Evolutionary conservation across 2,888 invertebrate species (phyloP).

Genomic region (Agrotis puta): DNA sequence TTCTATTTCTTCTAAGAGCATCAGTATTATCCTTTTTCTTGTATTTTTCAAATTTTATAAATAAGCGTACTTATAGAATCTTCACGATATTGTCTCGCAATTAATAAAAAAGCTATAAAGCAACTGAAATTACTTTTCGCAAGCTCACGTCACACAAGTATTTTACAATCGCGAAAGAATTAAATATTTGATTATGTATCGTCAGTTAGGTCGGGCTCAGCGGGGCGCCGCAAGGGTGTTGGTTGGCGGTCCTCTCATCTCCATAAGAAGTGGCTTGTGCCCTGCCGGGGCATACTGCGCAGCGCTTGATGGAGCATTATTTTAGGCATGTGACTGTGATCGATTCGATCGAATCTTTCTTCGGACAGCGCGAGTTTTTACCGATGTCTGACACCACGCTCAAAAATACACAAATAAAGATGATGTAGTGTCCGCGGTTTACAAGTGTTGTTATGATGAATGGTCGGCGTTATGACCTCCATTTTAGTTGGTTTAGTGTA

Average conservation of each 20-base stretch:
- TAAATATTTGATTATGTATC: slow-evolving; percentile 79
- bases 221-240: slow-evolving; percentile 79
- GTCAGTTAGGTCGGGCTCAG: slow-evolving; percentile 76
- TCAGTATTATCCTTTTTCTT: background rate
- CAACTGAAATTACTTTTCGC: slow-evolving; percentile 49
- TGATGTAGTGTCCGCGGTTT: slow-evolving; percentile 83
- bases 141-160: slow-evolving; percentile 47
- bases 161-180: slow-evolving; percentile 72
- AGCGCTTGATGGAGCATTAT: slow-evolving; percentile 84
- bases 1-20: slow-evolving; percentile 12
- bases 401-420: slow-evolving; percentile 72
- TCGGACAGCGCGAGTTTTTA: slow-evolving; percentile 84
- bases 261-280: slow-evolving; percentile 75
- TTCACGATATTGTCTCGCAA: background rate
- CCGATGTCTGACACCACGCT: slow-evolving; percentile 67
- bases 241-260: slow-evolving; percentile 79
- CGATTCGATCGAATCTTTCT: slow-evolving; percentile 87
- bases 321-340: slow-evolving; percentile 89
- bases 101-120: slow-evolving; percentile 11
- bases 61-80: background rate
- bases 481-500: slow-evolving; percentile 75
- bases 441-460: slow-evolving; percentile 82
- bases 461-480: slow-evolving; percentile 77
- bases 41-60: slow-evolving; percentile 4
- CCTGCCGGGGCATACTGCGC: slow-evolving; percentile 71